A percentile compares a stretch with the other conserved stretches of the same genome.
phyloP scores from a whole-genome alignment of 2,888 invertebrate genomes.

The Pristionchus fissidentatus region DNA sequence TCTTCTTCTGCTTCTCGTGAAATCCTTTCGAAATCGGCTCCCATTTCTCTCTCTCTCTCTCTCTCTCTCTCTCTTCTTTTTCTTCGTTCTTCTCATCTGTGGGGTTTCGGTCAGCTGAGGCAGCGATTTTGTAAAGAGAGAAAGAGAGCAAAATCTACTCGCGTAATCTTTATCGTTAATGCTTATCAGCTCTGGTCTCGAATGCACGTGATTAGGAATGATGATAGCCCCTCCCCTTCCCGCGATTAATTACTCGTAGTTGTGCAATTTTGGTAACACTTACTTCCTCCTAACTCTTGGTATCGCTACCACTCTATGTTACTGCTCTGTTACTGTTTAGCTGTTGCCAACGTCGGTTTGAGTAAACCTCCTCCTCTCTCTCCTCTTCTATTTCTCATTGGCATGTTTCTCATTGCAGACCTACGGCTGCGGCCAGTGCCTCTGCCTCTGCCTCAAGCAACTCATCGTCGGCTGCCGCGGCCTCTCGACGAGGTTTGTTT shows the following conservation, averaged over 20 bases:
- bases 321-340: no score
- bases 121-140: neutral
- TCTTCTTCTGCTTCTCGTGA: no score
- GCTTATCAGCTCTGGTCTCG: no score
- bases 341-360: no score
- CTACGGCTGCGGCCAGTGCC: no score
- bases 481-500: constrained; percentile 46
- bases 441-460: no score
- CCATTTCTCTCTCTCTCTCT: neutral
- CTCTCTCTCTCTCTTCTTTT: neutral
- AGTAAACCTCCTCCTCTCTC: no score
- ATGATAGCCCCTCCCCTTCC: neutral
- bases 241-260: neutral
- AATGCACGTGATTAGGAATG: neutral
- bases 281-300: no score
- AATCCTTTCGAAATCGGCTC: constrained; percentile 34
- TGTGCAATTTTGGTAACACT: neutral
- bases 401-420: no score
- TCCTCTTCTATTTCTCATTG: no score
- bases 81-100: neutral
- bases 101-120: constrained; percentile 39
- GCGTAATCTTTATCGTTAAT: constrained; percentile 16
- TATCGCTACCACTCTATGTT: no score
- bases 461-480: neutral
- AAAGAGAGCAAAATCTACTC: neutral